A percentile compares a stretch with the other conserved stretches of the same genome.
phyloP scores from a whole-genome alignment of 35 echinoderm and acorn worm species.

The Ptychodera flava region DNA sequence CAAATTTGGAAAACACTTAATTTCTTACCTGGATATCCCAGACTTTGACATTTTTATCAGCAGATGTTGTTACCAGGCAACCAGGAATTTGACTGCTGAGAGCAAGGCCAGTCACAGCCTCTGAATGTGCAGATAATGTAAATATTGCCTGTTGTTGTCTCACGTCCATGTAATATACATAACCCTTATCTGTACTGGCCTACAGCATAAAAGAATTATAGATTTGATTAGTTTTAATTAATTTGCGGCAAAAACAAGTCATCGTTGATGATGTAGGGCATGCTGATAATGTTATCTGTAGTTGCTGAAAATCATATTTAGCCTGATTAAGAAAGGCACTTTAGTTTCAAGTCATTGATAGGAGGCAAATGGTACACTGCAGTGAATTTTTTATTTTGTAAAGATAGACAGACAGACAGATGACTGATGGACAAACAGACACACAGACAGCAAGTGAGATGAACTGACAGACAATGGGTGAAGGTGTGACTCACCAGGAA shows the following conservation, averaged over 20 bases:
- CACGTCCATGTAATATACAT: conserved; percentile 63
- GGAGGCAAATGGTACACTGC: neutral
- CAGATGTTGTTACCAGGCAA: conserved; percentile 67
- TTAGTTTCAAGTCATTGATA: neutral
- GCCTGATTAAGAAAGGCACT: neutral
- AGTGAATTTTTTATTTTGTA: neutral
- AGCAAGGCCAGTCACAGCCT: conserved; percentile 61
- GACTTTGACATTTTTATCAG: conserved; percentile 75
- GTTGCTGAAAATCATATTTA: neutral
- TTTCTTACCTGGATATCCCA: conserved; percentile 82
- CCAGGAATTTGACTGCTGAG: conserved; percentile 35
- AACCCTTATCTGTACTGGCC: conserved; percentile 76
- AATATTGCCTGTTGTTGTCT: conserved; percentile 66
- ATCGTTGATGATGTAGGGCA: neutral
- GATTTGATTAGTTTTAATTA: neutral
- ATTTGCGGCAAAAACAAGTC: neutral
- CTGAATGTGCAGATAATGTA: conserved; percentile 66
- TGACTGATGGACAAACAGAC: neutral
- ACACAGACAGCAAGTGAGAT: too few relatives aligned
- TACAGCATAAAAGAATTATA: neutral
- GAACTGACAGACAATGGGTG: too few relatives aligned
- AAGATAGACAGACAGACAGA: too few relatives aligned
- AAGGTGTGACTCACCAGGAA: conserved; percentile 89
- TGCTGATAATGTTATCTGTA: neutral
- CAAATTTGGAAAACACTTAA: too few relatives aligned